phyloP scores from a whole-genome alignment of 2,113 vertebrate species.

The Thymallus thymallus region DNA sequence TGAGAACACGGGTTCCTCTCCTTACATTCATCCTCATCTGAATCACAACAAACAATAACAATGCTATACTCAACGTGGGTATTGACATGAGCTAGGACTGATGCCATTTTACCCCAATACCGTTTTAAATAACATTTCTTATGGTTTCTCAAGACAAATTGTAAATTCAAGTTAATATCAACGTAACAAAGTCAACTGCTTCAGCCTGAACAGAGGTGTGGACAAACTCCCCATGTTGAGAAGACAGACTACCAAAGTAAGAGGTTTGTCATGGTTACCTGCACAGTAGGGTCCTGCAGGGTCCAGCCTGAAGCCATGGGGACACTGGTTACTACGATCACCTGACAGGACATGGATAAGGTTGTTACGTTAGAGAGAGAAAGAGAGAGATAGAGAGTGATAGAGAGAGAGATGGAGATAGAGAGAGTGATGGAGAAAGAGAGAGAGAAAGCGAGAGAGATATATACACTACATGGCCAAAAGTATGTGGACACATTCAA shows the following conservation, averaged over 20 bases:
- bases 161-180: neutral
- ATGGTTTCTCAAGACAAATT: neutral
- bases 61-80: neutral
- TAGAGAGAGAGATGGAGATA: neutral
- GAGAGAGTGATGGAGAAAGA: neutral
- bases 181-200: neutral
- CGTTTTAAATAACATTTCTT: neutral
- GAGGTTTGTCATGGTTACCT: slow-evolving; percentile 65
- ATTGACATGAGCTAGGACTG: neutral
- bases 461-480: too few species aligned
- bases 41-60: slow-evolving; percentile 11
- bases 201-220: neutral
- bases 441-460: neutral
- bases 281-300: slow-evolving; percentile 85
- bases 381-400: neutral
- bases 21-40: slow-evolving; percentile 92
- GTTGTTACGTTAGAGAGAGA: neutral
- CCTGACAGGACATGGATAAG: slow-evolving; percentile 67
- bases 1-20: slow-evolving; percentile 87
- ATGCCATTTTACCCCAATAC: neutral
- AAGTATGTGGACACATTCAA: too few species aligned
- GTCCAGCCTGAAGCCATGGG: slow-evolving; percentile 84
- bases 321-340: slow-evolving; percentile 92
- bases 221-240: too few species aligned
- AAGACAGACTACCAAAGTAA: neutral